Conservation (phyloP, 2,797 vertebrate species). For the Smutsia temminckii region DNA sequence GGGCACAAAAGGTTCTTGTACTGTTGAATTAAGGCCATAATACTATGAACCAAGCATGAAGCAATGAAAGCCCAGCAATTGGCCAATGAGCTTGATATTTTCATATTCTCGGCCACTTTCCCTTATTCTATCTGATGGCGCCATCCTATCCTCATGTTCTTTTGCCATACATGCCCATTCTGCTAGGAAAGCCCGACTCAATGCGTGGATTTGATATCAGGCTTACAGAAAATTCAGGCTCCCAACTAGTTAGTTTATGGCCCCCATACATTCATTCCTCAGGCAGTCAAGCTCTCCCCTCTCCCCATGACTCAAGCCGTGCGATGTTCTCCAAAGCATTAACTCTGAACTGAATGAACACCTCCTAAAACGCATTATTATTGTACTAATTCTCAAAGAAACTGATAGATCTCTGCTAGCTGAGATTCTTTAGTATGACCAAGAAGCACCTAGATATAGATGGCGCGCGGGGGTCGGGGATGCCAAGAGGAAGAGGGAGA, state of each 20-base stretch:
- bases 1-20: neutral
- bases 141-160: neutral
- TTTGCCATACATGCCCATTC: neutral
- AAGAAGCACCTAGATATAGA: constrained; percentile 4
- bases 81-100: neutral
- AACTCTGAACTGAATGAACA: neutral
- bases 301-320: neutral
- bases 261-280: neutral
- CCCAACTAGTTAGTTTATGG: neutral
- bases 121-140: neutral
- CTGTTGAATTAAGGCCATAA: neutral
- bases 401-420: neutral
- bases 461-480: neutral
- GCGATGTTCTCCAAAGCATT: constrained; percentile 28
- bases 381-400: neutral
- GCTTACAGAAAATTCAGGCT: neutral
- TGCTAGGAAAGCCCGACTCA: constrained; percentile 31
- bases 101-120: neutral
- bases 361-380: neutral
- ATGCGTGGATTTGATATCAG: neutral
- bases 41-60: neutral
- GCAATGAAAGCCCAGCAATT: neutral
- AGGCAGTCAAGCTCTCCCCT: neutral
- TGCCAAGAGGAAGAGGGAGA: no score
- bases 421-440: neutral